These are phyloP conservation scores for Caenorhabditis sp. DNA, from an alignment of 2,888 invertebrate genomes.

Conservation along the genomic window DNA sequence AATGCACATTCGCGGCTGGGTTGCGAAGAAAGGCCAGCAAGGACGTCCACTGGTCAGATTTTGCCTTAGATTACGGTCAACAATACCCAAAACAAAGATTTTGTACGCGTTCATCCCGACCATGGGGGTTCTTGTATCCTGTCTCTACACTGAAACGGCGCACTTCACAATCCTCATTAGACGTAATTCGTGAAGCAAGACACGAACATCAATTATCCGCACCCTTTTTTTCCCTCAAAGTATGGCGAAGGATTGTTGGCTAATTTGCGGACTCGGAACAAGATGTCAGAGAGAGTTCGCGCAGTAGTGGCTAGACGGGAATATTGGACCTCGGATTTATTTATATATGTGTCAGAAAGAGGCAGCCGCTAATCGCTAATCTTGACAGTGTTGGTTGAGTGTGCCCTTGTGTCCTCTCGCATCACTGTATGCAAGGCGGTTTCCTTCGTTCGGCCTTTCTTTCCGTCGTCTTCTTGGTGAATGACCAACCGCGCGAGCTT, in stretches of 20 bases:
- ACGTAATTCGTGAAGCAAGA: conserved; percentile 49
- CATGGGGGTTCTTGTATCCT: conserved; percentile 4
- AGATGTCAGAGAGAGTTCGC: conserved; percentile 35
- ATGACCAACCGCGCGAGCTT: conserved; percentile 44
- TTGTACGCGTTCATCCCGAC: neutral
- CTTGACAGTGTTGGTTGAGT: conserved; percentile 64
- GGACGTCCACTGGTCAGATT: conserved; percentile 18
- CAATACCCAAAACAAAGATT: neutral
- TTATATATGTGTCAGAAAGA: conserved; percentile 62
- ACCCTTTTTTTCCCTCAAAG: conserved; percentile 22
- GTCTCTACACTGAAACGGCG: conserved; percentile 16
- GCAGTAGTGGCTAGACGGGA: conserved; percentile 29
- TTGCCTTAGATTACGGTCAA: conserved; percentile 20
- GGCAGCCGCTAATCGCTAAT: conserved; percentile 63
- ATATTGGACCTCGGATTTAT: conserved; percentile 48
- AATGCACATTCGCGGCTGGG: conserved; percentile 44
- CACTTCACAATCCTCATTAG: conserved; percentile 47
- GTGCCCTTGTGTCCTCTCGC: conserved; percentile 62
- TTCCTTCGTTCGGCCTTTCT: conserved; percentile 31
- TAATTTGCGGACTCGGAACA: conserved; percentile 48
- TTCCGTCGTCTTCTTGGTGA: conserved; percentile 20
- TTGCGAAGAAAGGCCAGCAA: conserved; percentile 1
- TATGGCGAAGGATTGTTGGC: conserved; percentile 36
- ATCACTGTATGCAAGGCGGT: conserved; percentile 54
- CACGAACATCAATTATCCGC: conserved; percentile 57